Conservation (phyloP, 2,797 vertebrate species). For the Cynopterus sphinx region DNA sequence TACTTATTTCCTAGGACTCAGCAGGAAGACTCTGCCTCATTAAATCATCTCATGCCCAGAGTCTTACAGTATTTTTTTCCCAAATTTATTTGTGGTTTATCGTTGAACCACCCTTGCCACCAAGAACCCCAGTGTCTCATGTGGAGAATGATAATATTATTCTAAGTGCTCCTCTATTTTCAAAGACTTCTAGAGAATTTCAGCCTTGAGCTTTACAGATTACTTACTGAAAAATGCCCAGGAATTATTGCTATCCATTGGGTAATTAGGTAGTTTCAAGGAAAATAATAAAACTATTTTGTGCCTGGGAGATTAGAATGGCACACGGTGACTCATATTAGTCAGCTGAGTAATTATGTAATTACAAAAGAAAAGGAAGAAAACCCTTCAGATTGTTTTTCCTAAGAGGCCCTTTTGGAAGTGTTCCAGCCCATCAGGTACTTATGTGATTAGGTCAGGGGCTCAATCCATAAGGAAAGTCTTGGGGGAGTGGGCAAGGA, state of each 20-base stretch:
- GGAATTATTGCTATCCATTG: constrained; percentile 64
- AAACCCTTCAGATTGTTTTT: constrained; percentile 77
- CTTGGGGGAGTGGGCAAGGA: neutral
- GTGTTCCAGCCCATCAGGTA: constrained; percentile 74
- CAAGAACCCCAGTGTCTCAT: neutral
- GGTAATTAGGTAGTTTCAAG: constrained; percentile 74
- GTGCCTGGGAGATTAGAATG: constrained; percentile 75
- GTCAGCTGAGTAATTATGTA: constrained; percentile 78
- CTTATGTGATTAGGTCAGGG: constrained; percentile 78
- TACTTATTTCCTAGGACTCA: neutral
- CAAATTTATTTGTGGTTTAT: neutral
- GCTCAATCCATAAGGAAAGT: constrained; percentile 66
- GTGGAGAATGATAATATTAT: neutral
- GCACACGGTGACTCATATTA: constrained; percentile 58
- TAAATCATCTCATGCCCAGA: neutral
- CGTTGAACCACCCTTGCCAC: neutral
- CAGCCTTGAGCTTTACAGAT: constrained; percentile 50
- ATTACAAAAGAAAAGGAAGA: constrained; percentile 76
- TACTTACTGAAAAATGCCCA: constrained; percentile 68
- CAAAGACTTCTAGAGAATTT: constrained; percentile 55
- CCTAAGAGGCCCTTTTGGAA: constrained; percentile 78
- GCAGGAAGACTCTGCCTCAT: constrained; percentile 32
- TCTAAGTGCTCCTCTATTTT: constrained; percentile 52
- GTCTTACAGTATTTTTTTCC: neutral
- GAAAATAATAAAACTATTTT: constrained; percentile 80